These are phyloP conservation scores for Eueides isabella DNA, from an alignment of 1,140 invertebrate species.

Conservation along the genomic window DNA sequence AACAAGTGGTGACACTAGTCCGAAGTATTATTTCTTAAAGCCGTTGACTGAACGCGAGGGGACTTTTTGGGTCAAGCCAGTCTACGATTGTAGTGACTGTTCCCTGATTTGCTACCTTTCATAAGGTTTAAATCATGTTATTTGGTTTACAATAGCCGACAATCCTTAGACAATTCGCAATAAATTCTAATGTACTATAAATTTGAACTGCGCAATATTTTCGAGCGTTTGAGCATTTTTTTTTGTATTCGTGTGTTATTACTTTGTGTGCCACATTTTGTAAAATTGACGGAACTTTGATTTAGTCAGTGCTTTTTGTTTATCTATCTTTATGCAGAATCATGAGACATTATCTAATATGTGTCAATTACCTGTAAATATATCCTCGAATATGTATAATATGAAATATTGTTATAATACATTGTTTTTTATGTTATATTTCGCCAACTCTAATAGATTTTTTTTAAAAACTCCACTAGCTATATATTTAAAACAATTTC, in stretches of 20 bases:
- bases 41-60: slow-evolving; percentile 29
- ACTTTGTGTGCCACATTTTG: too few species aligned
- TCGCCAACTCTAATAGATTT: too few species aligned
- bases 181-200: background rate
- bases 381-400: too few species aligned
- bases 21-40: slow-evolving; percentile 32
- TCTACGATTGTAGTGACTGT: background rate
- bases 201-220: background rate
- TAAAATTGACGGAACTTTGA: too few species aligned
- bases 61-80: slow-evolving; percentile 36
- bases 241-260: background rate
- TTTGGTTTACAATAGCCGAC: background rate
- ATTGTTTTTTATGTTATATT: too few species aligned
- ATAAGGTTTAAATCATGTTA: background rate
- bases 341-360: too few species aligned
- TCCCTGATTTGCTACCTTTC: background rate
- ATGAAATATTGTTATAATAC: too few species aligned
- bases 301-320: too few species aligned
- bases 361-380: too few species aligned
- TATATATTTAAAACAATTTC: too few species aligned
- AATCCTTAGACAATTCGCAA: background rate
- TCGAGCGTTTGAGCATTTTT: background rate
- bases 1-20: background rate
- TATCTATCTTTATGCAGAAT: too few species aligned
- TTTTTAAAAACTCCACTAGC: too few species aligned